Percentiles rank a stretch among this genome's conserved stretches.
phyloP scores from a whole-genome alignment of 2,797 vertebrate genomes.

The Schizothorax lantsangensis region DNA sequence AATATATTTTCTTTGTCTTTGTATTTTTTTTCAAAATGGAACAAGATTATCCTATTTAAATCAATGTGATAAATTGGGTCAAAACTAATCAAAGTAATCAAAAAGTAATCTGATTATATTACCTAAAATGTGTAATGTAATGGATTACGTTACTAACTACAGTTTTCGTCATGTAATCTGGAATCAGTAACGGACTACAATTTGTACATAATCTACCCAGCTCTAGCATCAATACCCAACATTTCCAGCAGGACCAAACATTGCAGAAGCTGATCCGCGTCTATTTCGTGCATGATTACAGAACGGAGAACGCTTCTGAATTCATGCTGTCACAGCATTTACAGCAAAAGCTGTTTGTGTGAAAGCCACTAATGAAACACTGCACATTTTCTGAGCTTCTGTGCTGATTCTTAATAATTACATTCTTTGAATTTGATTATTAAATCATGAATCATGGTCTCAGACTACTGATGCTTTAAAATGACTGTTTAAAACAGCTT shows the following conservation, averaged over 20 bases:
- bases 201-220: not conserved
- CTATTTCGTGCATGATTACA: not conserved
- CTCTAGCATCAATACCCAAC: not conserved
- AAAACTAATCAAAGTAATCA: not conserved
- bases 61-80: not conserved
- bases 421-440: constrained; percentile 37
- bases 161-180: not conserved
- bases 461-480: not conserved
- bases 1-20: no score
- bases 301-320: not conserved
- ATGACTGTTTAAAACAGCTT: not conserved
- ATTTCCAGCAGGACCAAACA: not conserved
- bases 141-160: not conserved
- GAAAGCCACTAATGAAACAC: constrained; percentile 11
- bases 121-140: not conserved
- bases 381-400: constrained; percentile 15
- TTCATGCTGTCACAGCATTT: not conserved
- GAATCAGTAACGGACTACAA: not conserved
- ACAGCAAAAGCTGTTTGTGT: not conserved
- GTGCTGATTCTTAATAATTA: constrained; percentile 20
- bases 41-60: not conserved
- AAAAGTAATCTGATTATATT: not conserved
- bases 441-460: constrained; percentile 14
- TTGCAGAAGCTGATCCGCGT: not conserved
- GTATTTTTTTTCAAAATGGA: no score